Evolutionary conservation across 2,797 vertebrate genomes (phyloP).

Genomic region (Sebastes minor): DNA sequence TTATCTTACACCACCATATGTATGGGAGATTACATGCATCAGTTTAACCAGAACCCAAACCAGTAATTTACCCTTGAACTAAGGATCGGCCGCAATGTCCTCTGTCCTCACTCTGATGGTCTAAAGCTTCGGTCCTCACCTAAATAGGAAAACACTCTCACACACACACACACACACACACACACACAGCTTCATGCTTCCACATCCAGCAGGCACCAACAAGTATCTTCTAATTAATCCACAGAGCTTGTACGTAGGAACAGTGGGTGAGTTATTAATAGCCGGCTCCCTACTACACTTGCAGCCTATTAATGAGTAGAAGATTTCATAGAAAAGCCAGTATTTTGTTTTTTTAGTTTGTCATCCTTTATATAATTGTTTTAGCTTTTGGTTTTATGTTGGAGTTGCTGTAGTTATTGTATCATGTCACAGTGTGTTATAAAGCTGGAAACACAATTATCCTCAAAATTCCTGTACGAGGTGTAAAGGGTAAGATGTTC

Average conservation of each 20-base stretch:
- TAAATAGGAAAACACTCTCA: too few relatives aligned
- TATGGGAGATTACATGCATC: not conserved
- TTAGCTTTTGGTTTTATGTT: not conserved
- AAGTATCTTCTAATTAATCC: conserved; percentile 38
- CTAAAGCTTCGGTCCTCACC: too few relatives aligned
- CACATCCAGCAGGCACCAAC: conserved; percentile 16
- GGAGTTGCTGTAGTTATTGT: not conserved
- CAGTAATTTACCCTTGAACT: too few relatives aligned
- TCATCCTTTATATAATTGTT: not conserved
- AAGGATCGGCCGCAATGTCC: too few relatives aligned
- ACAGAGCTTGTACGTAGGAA: conserved; percentile 20
- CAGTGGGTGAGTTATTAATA: conserved; percentile 31
- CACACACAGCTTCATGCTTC: not conserved
- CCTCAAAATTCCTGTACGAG: too few relatives aligned
- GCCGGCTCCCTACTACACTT: not conserved
- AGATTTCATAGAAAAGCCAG: conserved; percentile 9
- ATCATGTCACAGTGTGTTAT: not conserved
- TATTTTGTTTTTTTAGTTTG: not conserved
- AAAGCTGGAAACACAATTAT: not conserved
- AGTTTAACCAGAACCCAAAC: not conserved
- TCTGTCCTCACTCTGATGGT: too few relatives aligned
- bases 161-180: not conserved
- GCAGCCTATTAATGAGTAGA: conserved; percentile 21
- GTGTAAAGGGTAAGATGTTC: not conserved
- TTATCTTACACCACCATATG: too few relatives aligned